These are phyloP conservation scores for Mugil cephalus DNA, from an alignment of 2,113 vertebrate species.

Conservation along the genomic window DNA sequence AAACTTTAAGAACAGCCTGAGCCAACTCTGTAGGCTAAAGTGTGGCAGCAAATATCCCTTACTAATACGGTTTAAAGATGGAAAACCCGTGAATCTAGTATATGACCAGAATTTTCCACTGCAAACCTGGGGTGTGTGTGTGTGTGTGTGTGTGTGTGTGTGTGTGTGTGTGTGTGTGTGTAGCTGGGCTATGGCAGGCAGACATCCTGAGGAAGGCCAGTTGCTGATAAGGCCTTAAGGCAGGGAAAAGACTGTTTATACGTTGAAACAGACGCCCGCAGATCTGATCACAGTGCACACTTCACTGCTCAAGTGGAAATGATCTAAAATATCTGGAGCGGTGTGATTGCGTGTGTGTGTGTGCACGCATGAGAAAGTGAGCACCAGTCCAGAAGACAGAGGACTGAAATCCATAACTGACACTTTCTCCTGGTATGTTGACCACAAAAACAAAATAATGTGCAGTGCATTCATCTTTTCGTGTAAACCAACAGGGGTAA, in stretches of 20 bases:
- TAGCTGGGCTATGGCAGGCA: slow-evolving; percentile 32
- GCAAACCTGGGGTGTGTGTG: slow-evolving; percentile 18
- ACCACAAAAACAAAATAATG: neutral
- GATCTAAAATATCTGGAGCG: slow-evolving; percentile 45
- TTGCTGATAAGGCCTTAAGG: slow-evolving; percentile 78
- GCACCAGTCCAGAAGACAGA: neutral
- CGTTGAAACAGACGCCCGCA: slow-evolving; percentile 59
- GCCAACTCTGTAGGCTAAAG: neutral
- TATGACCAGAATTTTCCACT: slow-evolving; percentile 55
- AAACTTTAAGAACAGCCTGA: neutral
- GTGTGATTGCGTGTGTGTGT: neutral
- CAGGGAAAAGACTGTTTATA: slow-evolving; percentile 76
- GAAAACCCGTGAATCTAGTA: slow-evolving; percentile 17
- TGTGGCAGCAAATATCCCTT: slow-evolving; percentile 26
- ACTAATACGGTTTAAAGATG: slow-evolving; percentile 27
- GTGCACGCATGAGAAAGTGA: neutral
- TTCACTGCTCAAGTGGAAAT: slow-evolving; percentile 65
- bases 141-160: slow-evolving; percentile 36
- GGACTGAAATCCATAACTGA: slow-evolving; percentile 7
- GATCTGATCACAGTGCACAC: slow-evolving; percentile 52
- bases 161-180: slow-evolving; percentile 54
- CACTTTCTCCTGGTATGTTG: slow-evolving; percentile 2
- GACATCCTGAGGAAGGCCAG: slow-evolving; percentile 84
- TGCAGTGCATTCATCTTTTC: neutral
- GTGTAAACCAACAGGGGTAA: neutral